These are phyloP conservation scores for Bufo bufo DNA, from an alignment of 2,113 vertebrate genomes.

Conservation along the genomic window DNA sequence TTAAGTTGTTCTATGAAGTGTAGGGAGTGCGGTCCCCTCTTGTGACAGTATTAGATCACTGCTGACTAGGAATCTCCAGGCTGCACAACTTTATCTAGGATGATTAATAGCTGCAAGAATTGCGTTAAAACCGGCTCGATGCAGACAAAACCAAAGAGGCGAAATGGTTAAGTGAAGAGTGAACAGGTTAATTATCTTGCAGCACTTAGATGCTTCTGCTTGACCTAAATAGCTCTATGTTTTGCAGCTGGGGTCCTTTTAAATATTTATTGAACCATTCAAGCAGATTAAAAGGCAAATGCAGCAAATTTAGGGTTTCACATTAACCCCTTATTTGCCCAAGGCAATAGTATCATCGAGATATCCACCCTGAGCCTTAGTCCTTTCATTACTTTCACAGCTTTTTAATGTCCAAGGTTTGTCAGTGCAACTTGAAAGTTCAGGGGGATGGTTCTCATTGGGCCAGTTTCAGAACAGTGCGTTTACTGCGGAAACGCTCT, in stretches of 20 bases:
- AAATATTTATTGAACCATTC: conserved; percentile 57
- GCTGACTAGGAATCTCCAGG: not conserved
- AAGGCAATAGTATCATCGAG: not conserved
- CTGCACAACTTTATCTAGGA: not conserved
- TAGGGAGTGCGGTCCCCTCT: not conserved
- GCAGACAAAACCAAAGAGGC: no score
- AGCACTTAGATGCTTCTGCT: not conserved
- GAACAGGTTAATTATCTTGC: conserved; percentile 40
- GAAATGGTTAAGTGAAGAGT: not conserved
- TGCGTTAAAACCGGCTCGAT: not conserved
- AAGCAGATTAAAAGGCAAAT: conserved; percentile 47
- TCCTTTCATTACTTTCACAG: not conserved
- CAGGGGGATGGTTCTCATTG: no score
- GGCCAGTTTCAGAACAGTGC: no score
- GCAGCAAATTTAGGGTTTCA: conserved; percentile 30
- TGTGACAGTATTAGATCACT: conserved; percentile 1
- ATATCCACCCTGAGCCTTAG: no score
- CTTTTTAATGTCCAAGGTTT: not conserved
- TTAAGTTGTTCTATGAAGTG: conserved; percentile 17
- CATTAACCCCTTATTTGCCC: conserved; percentile 19
- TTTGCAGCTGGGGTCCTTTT: conserved; percentile 42
- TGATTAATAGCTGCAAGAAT: not conserved
- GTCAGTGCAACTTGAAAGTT: not conserved
- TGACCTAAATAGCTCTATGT: conserved; percentile 52
- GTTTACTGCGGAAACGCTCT: no score